Percentiles rank a stretch among this genome's conserved stretches.
phyloP scores from a whole-genome alignment of 1,140 invertebrate species.

The Drosophila bifasciata region DNA sequence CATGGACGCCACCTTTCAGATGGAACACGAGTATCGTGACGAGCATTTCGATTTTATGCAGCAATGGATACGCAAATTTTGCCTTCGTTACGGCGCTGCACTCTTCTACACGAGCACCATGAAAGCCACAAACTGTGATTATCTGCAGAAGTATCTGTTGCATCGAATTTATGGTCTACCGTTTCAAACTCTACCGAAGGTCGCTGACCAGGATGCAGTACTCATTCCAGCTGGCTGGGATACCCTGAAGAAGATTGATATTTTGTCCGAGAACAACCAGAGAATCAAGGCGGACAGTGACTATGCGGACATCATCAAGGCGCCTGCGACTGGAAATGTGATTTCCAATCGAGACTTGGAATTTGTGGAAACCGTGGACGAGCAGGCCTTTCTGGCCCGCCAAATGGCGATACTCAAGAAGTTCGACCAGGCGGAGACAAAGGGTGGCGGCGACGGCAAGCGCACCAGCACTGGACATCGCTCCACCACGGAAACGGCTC shows the following conservation, averaged over 20 bases:
- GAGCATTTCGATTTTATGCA: constrained; percentile 99
- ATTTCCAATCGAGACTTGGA: constrained; percentile 93
- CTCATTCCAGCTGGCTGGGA: constrained; percentile 99
- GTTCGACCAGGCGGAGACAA: constrained; percentile 83
- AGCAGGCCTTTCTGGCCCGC: constrained; percentile 94
- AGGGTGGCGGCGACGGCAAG: constrained; percentile 84
- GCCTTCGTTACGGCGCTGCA: constrained; percentile 97
- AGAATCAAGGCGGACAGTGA: constrained; percentile 96
- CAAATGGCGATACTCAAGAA: constrained; percentile 92
- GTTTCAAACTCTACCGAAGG: constrained; percentile 96
- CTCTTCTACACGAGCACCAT: constrained; percentile 99
- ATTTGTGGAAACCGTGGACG: constrained; percentile 94
- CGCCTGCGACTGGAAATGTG: constrained; percentile 92
- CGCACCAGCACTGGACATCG: constrained; percentile 84
- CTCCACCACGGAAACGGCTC: constrained; percentile 86
- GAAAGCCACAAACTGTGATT: constrained; percentile 99
- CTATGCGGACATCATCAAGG: constrained; percentile 95
- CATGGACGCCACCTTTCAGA: constrained; percentile 95
- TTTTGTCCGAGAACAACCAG: constrained; percentile 98
- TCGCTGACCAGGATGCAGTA: constrained; percentile 99
- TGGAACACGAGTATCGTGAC: constrained; percentile 96
- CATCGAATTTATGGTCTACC: constrained; percentile 98
- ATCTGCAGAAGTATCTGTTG: constrained; percentile 98
- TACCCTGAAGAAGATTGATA: constrained; percentile 99
- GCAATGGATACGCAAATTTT: constrained; percentile 98